Conservation (phyloP, 2,797 vertebrate genomes). For the Eutrigla gurnardus region DNA sequence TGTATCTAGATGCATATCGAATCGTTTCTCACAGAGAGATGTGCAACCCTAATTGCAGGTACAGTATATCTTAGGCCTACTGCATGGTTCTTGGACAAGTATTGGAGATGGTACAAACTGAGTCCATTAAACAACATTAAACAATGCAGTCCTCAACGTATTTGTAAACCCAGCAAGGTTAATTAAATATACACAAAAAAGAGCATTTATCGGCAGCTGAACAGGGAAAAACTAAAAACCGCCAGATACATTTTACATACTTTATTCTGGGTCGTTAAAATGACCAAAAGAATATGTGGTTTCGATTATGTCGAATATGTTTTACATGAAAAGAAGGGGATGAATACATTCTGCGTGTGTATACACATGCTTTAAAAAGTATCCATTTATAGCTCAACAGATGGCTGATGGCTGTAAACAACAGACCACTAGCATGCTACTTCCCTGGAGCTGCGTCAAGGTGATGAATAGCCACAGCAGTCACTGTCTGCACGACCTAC, state of each 20-base stretch:
- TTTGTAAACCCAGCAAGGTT: background rate
- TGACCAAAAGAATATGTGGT: background rate
- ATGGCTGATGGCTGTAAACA: constrained; percentile 58
- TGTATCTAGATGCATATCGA: no score
- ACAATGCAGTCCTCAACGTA: background rate
- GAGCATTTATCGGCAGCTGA: background rate
- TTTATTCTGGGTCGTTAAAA: background rate
- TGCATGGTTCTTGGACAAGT: background rate
- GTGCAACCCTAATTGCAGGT: no score
- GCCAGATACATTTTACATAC: background rate
- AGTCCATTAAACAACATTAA: background rate
- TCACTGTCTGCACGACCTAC: constrained; percentile 67
- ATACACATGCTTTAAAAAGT: constrained; percentile 18
- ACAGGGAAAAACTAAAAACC: background rate
- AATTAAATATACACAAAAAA: background rate
- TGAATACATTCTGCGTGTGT: constrained; percentile 25
- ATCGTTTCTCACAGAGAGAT: no score
- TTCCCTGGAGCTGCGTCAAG: constrained; percentile 54
- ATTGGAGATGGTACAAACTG: background rate
- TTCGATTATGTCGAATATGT: no score
- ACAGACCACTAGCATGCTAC: constrained; percentile 49
- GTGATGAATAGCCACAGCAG: constrained; percentile 70
- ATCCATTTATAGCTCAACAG: constrained; percentile 64
- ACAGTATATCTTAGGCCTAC: background rate
- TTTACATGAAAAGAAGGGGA: no score